Evolutionary conservation across 2,797 vertebrate species (phyloP), one percentile per base, ranked within the genome.

Genomic region (Morus bassanus): DNA sequence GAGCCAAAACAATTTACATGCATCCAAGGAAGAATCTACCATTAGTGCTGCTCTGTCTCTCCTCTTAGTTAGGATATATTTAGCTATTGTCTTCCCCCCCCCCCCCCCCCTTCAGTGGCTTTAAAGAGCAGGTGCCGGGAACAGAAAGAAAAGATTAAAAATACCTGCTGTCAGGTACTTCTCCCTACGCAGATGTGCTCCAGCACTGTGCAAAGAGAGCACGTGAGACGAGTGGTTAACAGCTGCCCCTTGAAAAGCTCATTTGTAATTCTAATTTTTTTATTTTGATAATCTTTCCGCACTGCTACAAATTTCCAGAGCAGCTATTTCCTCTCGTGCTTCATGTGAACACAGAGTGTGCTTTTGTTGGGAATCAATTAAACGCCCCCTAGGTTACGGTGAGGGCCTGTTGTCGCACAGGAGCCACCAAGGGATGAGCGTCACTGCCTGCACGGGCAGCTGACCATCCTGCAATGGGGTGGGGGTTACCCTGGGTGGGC

Each of bases 211-310:
- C 48, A 51, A 83, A 94, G 85, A 2, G 0, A 87, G 48, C 81
- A 65, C n/a, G 37, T 56, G 88, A 46, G 83, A 89, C 43, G 75
- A 51, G 70, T 65, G 46, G 94, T 33, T 78, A 95, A 93, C 96
- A 98, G 97, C 97, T 98, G 97, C 91, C 89, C 86, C 88, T 96
- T 31, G 11, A 13, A 91, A 72, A 83, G 72, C 91, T 82, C 73
- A 81, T 97, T 97, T 98, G 96, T 94, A 94, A 97, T 97, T 97
- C 94, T 96, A 70, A 93, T 97, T 93, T 59, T 84, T 43, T 72
- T 13, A 69, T 84, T 90, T 94, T 90, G 88, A 82, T 80, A 74
- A 91, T 90, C 91, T 95, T 97, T 89, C 94, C 0, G 77, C 83
- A 77, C 74, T 23, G 37, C 77, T 73, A 37, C 75, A 63, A 73